Percentiles rank a stretch among this genome's conserved stretches.
These are phyloP conservation scores for Dunckerocampus dactyliophorus DNA, from an alignment of 2,113 vertebrate species.

Conservation along the genomic window DNA sequence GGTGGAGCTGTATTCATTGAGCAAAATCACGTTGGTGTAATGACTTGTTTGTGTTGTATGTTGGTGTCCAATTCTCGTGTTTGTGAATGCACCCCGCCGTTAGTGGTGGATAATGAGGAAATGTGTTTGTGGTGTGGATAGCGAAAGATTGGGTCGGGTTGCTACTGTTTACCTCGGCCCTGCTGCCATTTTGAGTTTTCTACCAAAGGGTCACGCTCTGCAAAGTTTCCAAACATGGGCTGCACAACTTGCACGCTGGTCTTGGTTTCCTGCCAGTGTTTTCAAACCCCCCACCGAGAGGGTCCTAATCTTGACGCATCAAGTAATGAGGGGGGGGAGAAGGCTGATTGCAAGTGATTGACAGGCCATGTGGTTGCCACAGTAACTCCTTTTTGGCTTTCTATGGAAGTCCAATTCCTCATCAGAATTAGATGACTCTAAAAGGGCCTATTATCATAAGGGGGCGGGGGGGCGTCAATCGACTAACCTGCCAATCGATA, in stretches of 20 bases:
- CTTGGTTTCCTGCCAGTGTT: conserved; percentile 75
- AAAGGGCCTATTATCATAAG: conserved; percentile 70
- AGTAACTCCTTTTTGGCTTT: conserved; percentile 74
- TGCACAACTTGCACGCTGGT: conserved; percentile 62
- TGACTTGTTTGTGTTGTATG: no score
- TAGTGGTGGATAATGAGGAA: no score
- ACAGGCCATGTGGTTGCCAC: conserved; percentile 74
- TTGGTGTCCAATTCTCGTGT: no score
- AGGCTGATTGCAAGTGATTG: conserved; percentile 80
- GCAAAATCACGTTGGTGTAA: no score
- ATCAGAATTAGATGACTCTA: conserved; percentile 71
- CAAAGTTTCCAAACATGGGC: conserved; percentile 77
- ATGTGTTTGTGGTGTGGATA: no score
- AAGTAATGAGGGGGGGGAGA: conserved; percentile 53
- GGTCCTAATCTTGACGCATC: conserved; percentile 77
- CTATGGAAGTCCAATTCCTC: conserved; percentile 74
- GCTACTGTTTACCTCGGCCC: no score
- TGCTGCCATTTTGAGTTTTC: no score
- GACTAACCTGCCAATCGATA: conserved; percentile 60
- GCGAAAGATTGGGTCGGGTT: no score
- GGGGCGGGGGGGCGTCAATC: conserved; percentile 37
- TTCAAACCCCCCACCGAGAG: conserved; percentile 67
- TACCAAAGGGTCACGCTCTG: conserved; percentile 51
- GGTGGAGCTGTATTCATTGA: no score
- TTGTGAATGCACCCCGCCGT: no score